A percentile compares a stretch with the other conserved stretches of the same genome.
Evolutionary conservation across 2,113 vertebrate genomes (phyloP).

Genomic region (Heloderma charlesbogerti): DNA sequence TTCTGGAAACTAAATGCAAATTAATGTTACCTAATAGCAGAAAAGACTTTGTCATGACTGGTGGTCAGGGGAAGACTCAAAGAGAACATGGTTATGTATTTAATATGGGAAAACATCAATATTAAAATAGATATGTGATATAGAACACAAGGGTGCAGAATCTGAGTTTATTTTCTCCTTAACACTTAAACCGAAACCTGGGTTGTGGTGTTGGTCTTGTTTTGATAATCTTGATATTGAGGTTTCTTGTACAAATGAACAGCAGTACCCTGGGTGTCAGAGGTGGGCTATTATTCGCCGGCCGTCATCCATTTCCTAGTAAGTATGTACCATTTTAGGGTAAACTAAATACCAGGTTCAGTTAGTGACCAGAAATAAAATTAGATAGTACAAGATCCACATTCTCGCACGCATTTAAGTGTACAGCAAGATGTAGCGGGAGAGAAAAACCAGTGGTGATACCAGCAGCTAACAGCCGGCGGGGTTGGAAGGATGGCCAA

Average conservation of each 20-base stretch:
- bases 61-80: constrained; percentile 64
- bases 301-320: background rate
- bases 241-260: constrained; percentile 23
- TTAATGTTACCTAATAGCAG: constrained; percentile 65
- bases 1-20: constrained; percentile 62
- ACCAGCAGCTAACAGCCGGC: constrained; percentile 34
- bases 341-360: background rate
- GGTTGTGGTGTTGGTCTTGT: too few relatives aligned
- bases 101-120: constrained; percentile 55
- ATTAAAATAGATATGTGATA: constrained; percentile 59
- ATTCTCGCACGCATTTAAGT: constrained; percentile 23
- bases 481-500: constrained; percentile 39
- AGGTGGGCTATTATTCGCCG: constrained; percentile 29
- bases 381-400: background rate
- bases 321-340: background rate
- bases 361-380: constrained; percentile 18
- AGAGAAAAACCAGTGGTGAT: constrained; percentile 43
- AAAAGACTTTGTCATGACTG: constrained; percentile 62
- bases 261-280: constrained; percentile 53
- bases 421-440: constrained; percentile 28
- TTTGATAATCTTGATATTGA: constrained; percentile 29
- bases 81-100: constrained; percentile 71
- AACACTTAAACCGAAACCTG: constrained; percentile 42
- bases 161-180: constrained; percentile 52
- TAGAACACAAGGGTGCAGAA: constrained; percentile 58